Conservation (phyloP, 1,140 invertebrate species). For the Drosophila grimshawi region DNA sequence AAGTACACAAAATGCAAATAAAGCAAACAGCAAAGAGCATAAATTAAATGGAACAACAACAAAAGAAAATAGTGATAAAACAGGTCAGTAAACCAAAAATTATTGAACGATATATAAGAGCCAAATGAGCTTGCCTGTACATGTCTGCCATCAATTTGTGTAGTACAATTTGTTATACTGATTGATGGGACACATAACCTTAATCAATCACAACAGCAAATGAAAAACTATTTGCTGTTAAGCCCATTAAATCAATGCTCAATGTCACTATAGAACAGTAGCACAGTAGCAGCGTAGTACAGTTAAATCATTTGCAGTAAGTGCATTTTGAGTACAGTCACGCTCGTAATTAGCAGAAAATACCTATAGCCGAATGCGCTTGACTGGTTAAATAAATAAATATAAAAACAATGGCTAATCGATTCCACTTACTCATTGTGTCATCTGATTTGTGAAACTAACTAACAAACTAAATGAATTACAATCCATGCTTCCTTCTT, state of each 20-base stretch:
- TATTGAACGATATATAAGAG: constrained; percentile 3
- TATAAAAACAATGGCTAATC: neutral
- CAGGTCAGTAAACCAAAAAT: constrained; percentile 65
- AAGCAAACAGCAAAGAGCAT: constrained; percentile 68
- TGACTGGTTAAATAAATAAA: neutral
- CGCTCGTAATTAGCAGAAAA: constrained; percentile 3
- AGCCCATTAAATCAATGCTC: neutral
- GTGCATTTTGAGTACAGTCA: constrained; percentile 20
- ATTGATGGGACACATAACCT: constrained; percentile 41
- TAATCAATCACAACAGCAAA: constrained; percentile 41
- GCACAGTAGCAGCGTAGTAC: neutral
- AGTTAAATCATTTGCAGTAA: neutral
- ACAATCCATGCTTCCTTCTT: no score
- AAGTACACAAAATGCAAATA: constrained; percentile 67
- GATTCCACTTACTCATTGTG: neutral
- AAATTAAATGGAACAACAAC: constrained; percentile 67
- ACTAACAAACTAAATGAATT: no score
- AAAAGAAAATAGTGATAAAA: constrained; percentile 78
- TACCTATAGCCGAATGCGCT: neutral
- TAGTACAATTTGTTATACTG: constrained; percentile 22
- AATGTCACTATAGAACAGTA: no score
- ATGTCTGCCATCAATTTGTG: neutral
- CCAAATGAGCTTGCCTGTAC: neutral
- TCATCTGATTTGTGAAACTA: neutral
- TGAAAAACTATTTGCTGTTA: neutral